Conservation (phyloP, 2,888 invertebrate species). For the Eustalomyia histrio region DNA sequence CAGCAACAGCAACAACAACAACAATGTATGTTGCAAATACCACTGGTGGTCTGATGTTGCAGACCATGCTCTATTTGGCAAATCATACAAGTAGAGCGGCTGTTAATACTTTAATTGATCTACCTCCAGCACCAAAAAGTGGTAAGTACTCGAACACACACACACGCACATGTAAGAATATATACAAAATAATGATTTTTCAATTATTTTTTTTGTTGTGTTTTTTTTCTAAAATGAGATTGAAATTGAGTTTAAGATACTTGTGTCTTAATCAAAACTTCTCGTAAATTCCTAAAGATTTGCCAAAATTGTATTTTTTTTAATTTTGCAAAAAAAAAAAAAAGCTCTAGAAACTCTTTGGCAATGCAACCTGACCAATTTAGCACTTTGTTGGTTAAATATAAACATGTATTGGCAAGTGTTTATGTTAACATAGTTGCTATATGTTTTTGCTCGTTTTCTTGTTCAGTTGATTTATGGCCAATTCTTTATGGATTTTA, state of each 20-base stretch:
- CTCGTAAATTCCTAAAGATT: not conserved
- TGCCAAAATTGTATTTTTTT: not conserved
- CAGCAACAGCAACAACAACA: slow-evolving; percentile 2
- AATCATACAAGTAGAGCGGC: slow-evolving; percentile 77
- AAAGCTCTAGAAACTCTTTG: not conserved
- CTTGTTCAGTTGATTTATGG: not conserved
- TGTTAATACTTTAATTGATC: slow-evolving; percentile 75
- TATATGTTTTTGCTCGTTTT: not conserved
- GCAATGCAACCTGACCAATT: slow-evolving; percentile 10
- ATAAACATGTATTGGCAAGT: not conserved
- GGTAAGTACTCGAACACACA: slow-evolving; percentile 72
- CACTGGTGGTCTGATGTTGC: slow-evolving; percentile 78
- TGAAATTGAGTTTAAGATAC: not conserved
- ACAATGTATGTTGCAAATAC: slow-evolving; percentile 76
- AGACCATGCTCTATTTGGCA: slow-evolving; percentile 79
- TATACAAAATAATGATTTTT: not conserved
- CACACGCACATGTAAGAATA: too few species aligned
- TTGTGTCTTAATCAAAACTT: not conserved
- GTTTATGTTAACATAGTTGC: not conserved
- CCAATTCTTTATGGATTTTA: not conserved
- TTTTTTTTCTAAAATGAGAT: not conserved
- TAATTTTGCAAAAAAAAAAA: slow-evolving; percentile 1
- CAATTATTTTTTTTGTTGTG: slow-evolving; percentile 4
- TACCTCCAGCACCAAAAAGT: slow-evolving; percentile 76
- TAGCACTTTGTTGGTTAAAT: not conserved